Evolutionary conservation across 1,140 invertebrate genomes (phyloP), one percentile per base, ranked within the genome.

Genomic region (Oncopeltus fasciatus): DNA sequence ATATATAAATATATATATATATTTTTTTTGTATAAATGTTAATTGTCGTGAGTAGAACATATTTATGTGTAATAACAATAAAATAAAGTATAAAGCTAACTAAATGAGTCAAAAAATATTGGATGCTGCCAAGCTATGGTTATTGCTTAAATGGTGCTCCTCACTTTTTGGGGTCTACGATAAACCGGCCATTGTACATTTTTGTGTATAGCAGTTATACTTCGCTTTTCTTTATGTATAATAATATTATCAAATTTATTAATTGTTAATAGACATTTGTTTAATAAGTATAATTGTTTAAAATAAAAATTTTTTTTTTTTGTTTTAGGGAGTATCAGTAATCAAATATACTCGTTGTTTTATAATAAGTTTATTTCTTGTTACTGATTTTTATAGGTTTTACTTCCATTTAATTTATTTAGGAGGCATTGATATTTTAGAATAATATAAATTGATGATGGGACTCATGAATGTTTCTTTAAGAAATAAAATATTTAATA

Each of bases 291-390:
- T n/a, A n/a, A n/a, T n/a, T n/a, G n/a, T n/a, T 57, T 57, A n/a
- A 57, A 33, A 33, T 57, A 16, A 16, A 14, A 57, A 57, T n/a
- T 16, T 31, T 57, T n/a, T n/a, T n/a, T 31, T n/a, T 31, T 57
- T 57, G 31, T 57, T 57, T 57, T 31, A 57, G 56, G 56, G 56
- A 57, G 33, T 57, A 57, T 57, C 56, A 57, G 56, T 57, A 57
- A 38, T 57, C 56, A 38, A 57, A 57, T 57, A 33, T 57, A 14
- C 28, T 29, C 20, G 56, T 57, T 57, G 33, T 57, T 57, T 33
- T 57, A 11, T 57, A n/a, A 57, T 57, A 57, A 57, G 33, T 57
- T 57, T 57, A 57, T 57, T 57, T 57, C 27, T 57, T 57, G 56
- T 57, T 57, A 28, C 56, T 57, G 56, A 21, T 57, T 57, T 57